Conservation (phyloP, 2,888 invertebrate species). For the Lamellibrachia satsuma region DNA sequence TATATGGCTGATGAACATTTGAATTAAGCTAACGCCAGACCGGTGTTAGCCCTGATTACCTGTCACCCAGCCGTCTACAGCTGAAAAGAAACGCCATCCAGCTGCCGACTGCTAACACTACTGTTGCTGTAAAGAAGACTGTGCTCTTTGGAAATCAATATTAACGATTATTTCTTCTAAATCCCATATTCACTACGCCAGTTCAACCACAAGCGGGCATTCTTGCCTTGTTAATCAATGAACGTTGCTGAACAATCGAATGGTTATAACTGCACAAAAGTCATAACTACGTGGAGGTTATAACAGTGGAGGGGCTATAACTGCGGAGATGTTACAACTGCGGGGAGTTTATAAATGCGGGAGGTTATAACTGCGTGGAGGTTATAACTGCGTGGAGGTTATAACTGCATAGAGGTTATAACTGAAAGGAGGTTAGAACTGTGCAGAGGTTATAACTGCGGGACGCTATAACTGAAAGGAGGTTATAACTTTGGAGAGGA, state of each 20-base stretch:
- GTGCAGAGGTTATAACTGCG: too few relatives aligned
- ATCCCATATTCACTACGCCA: neutral
- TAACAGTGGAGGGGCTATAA: too few relatives aligned
- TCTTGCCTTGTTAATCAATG: neutral
- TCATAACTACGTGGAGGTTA: too few relatives aligned
- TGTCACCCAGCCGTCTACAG: neutral
- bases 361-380: too few relatives aligned
- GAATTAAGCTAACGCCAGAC: neutral
- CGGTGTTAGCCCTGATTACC: neutral
- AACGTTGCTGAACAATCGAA: neutral
- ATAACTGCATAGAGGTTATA: too few relatives aligned
- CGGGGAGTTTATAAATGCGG: too few relatives aligned
- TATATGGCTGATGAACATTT: neutral
- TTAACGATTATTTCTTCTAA: neutral
- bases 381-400: too few relatives aligned
- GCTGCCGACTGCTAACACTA: neutral
- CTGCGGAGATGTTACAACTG: too few relatives aligned
- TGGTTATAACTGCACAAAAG: neutral
- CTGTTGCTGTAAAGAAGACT: neutral
- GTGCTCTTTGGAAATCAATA: neutral
- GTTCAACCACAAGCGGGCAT: neutral
- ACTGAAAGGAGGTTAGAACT: too few relatives aligned
- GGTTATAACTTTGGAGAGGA: too few relatives aligned
- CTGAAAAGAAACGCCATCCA: neutral
- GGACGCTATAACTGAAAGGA: too few relatives aligned